Evolutionary conservation across 1,140 invertebrate genomes (phyloP).

Genomic region (Aphelenchoides fujianensis): DNA sequence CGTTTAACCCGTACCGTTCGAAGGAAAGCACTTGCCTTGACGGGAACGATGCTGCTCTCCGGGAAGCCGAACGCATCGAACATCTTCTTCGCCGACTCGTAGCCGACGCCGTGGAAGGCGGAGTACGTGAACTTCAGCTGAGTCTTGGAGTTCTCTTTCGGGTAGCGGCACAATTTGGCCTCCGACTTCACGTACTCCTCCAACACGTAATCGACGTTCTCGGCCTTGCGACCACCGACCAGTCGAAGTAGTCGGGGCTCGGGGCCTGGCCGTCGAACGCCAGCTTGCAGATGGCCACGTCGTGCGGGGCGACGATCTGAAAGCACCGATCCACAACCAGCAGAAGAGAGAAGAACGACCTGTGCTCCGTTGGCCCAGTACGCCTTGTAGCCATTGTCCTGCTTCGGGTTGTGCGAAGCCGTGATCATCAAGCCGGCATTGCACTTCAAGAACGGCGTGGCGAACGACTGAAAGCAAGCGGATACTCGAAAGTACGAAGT

Average conservation of each 20-base stretch:
- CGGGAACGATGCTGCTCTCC: conserved; percentile 70
- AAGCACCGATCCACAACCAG: conserved; percentile 25
- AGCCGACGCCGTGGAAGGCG: conserved; percentile 95
- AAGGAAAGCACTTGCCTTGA: no score
- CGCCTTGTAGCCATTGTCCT: conserved; percentile 95
- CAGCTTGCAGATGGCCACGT: conserved; percentile 76
- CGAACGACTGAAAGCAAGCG: conserved; percentile 73
- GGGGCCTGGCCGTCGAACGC: conserved; percentile 79
- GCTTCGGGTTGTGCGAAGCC: conserved; percentile 96
- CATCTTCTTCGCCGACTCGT: conserved; percentile 74
- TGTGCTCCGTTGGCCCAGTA: conserved; percentile 92
- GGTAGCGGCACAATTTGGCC: conserved; percentile 31
- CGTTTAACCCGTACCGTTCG: no score
- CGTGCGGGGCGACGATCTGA: conserved; percentile 85
- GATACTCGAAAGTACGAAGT: no score
- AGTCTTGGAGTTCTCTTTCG: conserved; percentile 67
- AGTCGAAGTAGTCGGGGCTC: conserved; percentile 67
- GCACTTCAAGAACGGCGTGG: conserved; percentile 71
- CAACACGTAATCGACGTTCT: conserved; percentile 66
- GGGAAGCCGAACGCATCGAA: conserved; percentile 76
- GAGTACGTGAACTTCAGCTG: conserved; percentile 79
- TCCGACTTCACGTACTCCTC: conserved; percentile 68
- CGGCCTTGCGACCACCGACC: conserved; percentile 21
- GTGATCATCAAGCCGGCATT: conserved; percentile 85
- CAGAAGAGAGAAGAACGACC: conserved; percentile 61